Base-by-base conservation (phyloP, 2,797 vertebrate genomes). In the Tenualosa ilisha region DNA sequence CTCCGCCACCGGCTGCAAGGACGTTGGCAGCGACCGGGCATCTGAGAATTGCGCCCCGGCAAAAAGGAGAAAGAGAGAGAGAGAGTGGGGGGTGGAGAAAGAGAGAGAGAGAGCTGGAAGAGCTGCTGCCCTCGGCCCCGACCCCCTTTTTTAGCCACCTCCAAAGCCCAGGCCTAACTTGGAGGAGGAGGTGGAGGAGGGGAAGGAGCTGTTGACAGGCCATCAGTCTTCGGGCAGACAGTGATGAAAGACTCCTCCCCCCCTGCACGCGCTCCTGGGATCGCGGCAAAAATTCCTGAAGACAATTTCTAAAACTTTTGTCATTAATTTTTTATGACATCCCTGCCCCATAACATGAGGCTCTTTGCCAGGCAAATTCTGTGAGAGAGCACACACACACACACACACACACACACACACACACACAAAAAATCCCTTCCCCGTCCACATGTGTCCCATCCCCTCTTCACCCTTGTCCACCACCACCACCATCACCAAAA, bases 1-100 rank as follows among this genome's bases (percentile, higher is more conserved):
- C 94, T 95, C 95, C 94, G 94, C 97, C 93, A 93, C 94, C 93
- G 95, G 94, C 93, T 96, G 96, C 97, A 98, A 98, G 98, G 97
- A 97, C 97, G 91, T 97, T 98, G 97, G 97, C 98, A 98, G 95
- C 95, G 88, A 95, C 93, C 94, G 91, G 95, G 96, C 96, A 92
- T 96, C 87, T 93, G 97, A 98, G 98, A 96, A 97, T 96, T 97
- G 94, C 94, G 94, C 93, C 84, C 91, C 90, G 90, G 94, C 95
- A 95, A 94, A 95, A 96, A 43, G 20, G 43, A 79, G 46, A 20
- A 79, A 56, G 54, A 22, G 63, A 26, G 65, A 86, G 65, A 72
- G 63, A 26, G 20, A 68, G 63, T n/a, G 22, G 37, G 65, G 11
- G 65, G 37, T 26, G 1, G 72, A 46, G 72, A 79, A 43, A 79